phyloP scores from a whole-genome alignment of 2,797 vertebrate species.

The Sebastes elongatus region DNA sequence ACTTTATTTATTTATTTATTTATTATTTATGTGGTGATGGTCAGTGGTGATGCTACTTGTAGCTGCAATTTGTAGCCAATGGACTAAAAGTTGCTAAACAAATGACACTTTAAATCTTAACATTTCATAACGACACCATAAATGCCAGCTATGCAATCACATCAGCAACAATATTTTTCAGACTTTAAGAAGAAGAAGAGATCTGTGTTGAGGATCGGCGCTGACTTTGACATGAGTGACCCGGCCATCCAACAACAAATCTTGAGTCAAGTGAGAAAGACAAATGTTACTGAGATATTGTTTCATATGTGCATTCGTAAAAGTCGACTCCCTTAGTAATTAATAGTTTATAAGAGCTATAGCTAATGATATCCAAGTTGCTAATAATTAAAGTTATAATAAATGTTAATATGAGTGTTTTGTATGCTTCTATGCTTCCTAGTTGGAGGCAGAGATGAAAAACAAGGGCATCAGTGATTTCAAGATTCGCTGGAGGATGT shows the following conservation, averaged over 20 bases:
- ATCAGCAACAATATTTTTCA: not conserved
- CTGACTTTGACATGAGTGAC: not conserved
- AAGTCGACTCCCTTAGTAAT: not conserved
- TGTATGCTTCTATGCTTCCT: not conserved
- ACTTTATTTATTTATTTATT: not conserved
- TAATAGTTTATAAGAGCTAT: not conserved
- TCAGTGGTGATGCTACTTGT: not conserved
- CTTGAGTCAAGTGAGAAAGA: slow-evolving; percentile 1
- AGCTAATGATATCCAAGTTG: not conserved
- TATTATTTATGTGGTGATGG: not conserved
- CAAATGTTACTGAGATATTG: not conserved
- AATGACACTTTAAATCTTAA: not conserved
- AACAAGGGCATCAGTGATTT: not conserved
- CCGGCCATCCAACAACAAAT: slow-evolving; percentile 1
- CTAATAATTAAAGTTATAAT: not conserved
- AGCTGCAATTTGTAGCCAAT: no score
- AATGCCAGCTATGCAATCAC: not conserved
- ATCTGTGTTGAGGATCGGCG: not conserved
- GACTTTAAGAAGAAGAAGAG: not conserved
- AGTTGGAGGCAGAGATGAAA: not conserved
- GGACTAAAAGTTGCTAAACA: not conserved
- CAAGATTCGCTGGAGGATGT: not conserved
- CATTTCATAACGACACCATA: not conserved
- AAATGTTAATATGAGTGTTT: not conserved
- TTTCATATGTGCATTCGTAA: not conserved